Conservation (phyloP, 2,113 vertebrate genomes). For the Eulemur macaco region DNA sequence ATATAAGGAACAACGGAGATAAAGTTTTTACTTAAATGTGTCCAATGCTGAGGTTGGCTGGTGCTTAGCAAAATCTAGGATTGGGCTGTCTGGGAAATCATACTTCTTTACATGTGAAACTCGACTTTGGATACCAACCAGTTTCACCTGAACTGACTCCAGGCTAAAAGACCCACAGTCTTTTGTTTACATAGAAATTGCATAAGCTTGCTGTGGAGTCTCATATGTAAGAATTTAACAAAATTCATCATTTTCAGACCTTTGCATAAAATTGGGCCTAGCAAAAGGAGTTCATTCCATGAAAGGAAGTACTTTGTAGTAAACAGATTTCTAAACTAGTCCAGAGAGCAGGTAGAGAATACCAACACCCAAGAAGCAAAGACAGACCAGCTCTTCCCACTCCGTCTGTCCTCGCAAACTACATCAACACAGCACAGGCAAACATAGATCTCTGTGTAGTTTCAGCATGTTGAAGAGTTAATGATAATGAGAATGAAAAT, state of each 20-base stretch:
- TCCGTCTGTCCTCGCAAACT: background rate
- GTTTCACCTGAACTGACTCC: background rate
- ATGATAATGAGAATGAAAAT: background rate
- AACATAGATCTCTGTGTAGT: background rate
- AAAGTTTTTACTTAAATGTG: too few relatives aligned
- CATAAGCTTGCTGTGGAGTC: background rate
- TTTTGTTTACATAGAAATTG: background rate
- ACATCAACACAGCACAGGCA: background rate
- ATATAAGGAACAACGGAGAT: background rate
- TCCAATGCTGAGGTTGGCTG: background rate
- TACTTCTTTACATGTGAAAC: background rate
- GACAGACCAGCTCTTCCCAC: background rate
- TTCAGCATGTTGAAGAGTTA: background rate
- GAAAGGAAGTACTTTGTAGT: background rate
- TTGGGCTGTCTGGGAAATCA: fast-evolving
- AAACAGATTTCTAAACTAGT: background rate
- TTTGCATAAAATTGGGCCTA: background rate
- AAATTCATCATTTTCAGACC: background rate
- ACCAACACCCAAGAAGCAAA: background rate
- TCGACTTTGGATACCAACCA: background rate
- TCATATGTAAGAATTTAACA: background rate
- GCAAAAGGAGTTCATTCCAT: background rate
- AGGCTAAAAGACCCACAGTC: background rate
- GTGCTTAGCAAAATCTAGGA: background rate
- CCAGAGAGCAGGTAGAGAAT: background rate